Conservation (phyloP, 2,888 invertebrate species). For the Agrenia bidenticulata region DNA sequence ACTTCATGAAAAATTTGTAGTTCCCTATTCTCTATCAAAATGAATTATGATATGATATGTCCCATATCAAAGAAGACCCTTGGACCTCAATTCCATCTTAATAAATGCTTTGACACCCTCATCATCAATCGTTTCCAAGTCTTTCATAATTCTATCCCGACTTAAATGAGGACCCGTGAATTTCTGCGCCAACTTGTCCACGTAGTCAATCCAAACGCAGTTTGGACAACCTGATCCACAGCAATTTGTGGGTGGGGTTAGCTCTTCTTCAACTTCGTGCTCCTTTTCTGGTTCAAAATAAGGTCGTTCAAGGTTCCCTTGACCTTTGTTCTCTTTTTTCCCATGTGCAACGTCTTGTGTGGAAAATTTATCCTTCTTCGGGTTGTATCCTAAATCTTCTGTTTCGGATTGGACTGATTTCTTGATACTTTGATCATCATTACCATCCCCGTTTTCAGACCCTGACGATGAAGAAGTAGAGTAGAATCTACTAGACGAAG, state of each 20-base stretch:
- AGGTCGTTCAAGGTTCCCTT: slow-evolving; percentile 35
- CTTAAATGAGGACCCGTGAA: slow-evolving; percentile 68
- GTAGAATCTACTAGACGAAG: no score
- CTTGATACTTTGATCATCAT: no score
- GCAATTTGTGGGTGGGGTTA: slow-evolving; percentile 70
- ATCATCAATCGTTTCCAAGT: slow-evolving; percentile 71
- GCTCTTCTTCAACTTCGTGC: slow-evolving; percentile 20
- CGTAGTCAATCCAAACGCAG: slow-evolving; percentile 91
- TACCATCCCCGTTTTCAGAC: neutral
- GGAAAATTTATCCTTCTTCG: slow-evolving; percentile 19
- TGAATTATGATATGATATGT: neutral
- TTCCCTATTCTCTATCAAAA: no score
- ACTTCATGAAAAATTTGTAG: no score
- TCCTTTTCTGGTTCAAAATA: slow-evolving; percentile 21
- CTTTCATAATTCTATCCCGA: slow-evolving; percentile 64
- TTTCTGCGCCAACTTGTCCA: slow-evolving; percentile 68
- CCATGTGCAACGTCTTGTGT: slow-evolving; percentile 33
- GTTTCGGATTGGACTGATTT: neutral
- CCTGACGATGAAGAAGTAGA: neutral
- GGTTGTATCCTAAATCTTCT: slow-evolving; percentile 17
- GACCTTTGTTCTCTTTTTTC: slow-evolving; percentile 42
- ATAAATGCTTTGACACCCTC: slow-evolving; percentile 80
- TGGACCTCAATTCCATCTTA: slow-evolving; percentile 67
- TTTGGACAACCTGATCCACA: slow-evolving; percentile 91
- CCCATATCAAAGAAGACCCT: slow-evolving; percentile 25